Conservation (phyloP, 2,888 invertebrate genomes). For the Rotaria socialis region DNA sequence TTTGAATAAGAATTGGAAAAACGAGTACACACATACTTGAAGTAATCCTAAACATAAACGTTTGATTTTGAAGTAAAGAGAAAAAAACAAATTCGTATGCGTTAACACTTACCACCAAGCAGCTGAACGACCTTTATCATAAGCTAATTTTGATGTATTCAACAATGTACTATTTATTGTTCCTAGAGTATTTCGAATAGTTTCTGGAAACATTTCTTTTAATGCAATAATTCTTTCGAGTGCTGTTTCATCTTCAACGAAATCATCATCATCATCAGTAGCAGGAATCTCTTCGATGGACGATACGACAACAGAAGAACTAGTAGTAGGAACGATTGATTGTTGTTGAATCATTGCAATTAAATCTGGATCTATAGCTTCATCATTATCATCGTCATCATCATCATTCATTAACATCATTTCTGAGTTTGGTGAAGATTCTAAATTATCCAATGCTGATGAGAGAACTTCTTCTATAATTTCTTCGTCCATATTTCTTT, state of each 20-base stretch:
- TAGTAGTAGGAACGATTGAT: too few species aligned
- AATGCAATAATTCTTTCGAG: slow-evolving; percentile 12
- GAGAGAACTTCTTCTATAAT: neutral
- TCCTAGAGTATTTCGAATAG: neutral
- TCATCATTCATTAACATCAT: neutral
- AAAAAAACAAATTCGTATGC: too few species aligned
- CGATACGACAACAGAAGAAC: too few species aligned
- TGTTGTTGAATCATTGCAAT: neutral
- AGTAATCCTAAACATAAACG: neutral
- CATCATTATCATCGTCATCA: too few species aligned
- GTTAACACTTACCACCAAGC: neutral
- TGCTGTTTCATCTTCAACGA: slow-evolving; percentile 11
- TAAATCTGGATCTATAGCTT: too few species aligned
- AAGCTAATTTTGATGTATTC: slow-evolving; percentile 25
- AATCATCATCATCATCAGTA: neutral
- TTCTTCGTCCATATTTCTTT: neutral
- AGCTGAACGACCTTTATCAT: neutral
- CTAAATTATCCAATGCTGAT: neutral
- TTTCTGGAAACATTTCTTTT: slow-evolving; percentile 28
- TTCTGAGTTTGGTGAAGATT: neutral
- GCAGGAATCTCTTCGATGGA: too few species aligned
- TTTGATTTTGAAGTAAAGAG: too few species aligned
- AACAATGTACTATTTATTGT: neutral
- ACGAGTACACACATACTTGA: neutral
- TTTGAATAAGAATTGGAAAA: slow-evolving; percentile 32